Percentiles rank a stretch among this genome's conserved stretches.
These are phyloP conservation scores for Scolopax bukidnonensis DNA, from an alignment of 2,797 vertebrate species.

Conservation along the genomic window DNA sequence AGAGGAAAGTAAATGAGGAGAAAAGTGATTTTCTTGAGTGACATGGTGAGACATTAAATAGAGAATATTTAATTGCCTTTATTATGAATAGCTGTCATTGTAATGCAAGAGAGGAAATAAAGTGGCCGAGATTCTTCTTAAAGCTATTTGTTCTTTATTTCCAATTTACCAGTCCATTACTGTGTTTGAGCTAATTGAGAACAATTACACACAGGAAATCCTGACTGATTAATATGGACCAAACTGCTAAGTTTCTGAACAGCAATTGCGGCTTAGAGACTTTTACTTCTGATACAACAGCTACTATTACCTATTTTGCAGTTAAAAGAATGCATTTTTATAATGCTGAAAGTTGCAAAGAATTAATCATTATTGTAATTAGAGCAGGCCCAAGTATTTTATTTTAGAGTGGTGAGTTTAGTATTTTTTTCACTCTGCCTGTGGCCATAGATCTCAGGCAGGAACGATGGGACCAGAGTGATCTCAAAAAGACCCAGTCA, in stretches of 20 bases:
- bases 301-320: neutral
- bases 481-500: neutral
- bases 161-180: neutral
- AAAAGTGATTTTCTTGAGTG: neutral
- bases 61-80: slow-evolving; percentile 11
- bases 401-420: neutral
- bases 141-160: slow-evolving; percentile 19
- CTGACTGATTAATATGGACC: neutral
- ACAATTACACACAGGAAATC: slow-evolving; percentile 8
- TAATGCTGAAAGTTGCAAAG: neutral
- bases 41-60: neutral
- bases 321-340: neutral
- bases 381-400: neutral
- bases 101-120: neutral
- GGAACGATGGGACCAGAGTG: neutral
- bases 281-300: neutral
- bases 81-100: neutral
- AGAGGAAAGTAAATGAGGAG: neutral
- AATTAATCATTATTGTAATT: neutral
- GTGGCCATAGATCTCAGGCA: neutral
- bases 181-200: neutral
- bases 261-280: neutral
- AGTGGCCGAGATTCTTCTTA: neutral
- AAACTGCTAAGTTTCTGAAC: neutral
- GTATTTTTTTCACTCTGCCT: neutral